phyloP scores from a whole-genome alignment of 2,113 vertebrate genomes.

The Aphyosemion australe region DNA sequence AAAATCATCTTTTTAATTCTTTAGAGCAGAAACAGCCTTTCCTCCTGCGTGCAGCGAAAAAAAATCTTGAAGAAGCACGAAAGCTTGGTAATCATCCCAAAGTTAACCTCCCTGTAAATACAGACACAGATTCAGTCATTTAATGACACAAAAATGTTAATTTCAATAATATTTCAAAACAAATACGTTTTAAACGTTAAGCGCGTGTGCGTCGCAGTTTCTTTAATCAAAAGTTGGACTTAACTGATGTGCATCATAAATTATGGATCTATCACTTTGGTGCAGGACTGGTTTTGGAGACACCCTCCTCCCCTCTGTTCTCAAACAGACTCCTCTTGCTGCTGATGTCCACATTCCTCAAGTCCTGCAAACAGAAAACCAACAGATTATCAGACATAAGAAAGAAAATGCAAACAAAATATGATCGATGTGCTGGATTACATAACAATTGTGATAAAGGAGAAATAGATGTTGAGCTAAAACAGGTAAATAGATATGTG shows the following conservation, averaged over 20 bases:
- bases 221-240: background rate
- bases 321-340: constrained; percentile 79
- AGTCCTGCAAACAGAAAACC: constrained; percentile 70
- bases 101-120: constrained; percentile 9
- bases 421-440: background rate
- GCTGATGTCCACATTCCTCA: constrained; percentile 77
- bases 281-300: constrained; percentile 19
- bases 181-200: too few relatives aligned
- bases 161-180: too few relatives aligned
- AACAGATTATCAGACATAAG: background rate
- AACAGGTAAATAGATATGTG: too few relatives aligned
- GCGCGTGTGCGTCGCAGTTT: too few relatives aligned
- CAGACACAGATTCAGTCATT: background rate
- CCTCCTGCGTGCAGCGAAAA: background rate
- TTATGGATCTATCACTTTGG: constrained; percentile 38
- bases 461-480: too few relatives aligned
- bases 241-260: constrained; percentile 1
- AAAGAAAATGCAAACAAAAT: fast-evolving
- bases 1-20: constrained; percentile 15
- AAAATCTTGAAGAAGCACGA: constrained; percentile 23
- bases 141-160: background rate
- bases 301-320: constrained; percentile 52
- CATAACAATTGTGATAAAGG: too few relatives aligned
- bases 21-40: constrained; percentile 12
- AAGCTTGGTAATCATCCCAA: constrained; percentile 32